phyloP scores from a whole-genome alignment of 2,797 vertebrate species.

The Dallia pectoralis region DNA sequence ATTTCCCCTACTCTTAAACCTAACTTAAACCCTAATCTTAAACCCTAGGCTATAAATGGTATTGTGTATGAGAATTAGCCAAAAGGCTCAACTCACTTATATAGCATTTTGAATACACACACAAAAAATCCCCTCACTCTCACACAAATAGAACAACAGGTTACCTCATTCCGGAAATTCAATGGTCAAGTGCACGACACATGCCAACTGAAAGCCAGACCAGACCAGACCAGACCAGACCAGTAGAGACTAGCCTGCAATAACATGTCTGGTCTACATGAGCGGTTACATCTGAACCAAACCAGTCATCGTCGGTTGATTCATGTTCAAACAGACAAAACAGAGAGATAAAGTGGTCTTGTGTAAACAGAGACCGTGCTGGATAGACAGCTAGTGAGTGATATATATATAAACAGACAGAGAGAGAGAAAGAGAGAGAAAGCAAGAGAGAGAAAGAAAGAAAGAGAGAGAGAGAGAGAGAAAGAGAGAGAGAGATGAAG shows the following conservation, averaged over 20 bases:
- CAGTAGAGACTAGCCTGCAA: background rate
- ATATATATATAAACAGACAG: background rate
- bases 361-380: slow-evolving; percentile 43
- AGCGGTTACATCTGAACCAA: slow-evolving; percentile 37
- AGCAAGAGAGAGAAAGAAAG: background rate
- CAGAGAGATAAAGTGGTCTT: slow-evolving; percentile 38
- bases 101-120: background rate
- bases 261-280: slow-evolving; percentile 7
- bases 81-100: too few relatives aligned
- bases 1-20: background rate
- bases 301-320: slow-evolving; percentile 45
- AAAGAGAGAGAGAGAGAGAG: background rate
- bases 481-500: too few relatives aligned
- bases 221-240: background rate
- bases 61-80: too few relatives aligned
- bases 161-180: background rate
- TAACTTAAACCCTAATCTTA: too few relatives aligned
- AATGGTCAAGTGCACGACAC: background rate
- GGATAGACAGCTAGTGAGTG: background rate
- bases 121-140: background rate
- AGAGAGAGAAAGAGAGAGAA: background rate
- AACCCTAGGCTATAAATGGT: too few relatives aligned
- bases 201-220: background rate
- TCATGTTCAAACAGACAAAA: slow-evolving; percentile 36
- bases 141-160: background rate